Conservation (phyloP, 2,113 vertebrate genomes). For the Scytalopus superciliaris region DNA sequence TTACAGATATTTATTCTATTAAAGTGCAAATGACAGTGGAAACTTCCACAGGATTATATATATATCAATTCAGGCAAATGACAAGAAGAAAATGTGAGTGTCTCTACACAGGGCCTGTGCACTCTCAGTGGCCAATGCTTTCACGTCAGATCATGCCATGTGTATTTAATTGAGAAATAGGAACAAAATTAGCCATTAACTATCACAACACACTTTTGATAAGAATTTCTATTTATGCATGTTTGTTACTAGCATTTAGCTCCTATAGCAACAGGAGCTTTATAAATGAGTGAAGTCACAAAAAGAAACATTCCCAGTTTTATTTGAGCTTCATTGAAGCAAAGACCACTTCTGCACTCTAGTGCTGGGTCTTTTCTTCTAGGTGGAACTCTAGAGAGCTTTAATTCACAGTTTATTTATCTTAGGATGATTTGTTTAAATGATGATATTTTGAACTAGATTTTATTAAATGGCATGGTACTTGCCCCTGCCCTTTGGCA, state of each 20-base stretch:
- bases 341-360: not conserved
- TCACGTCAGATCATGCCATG: not conserved
- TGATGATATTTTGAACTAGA: not conserved
- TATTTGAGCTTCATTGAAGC: not conserved
- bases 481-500: not conserved
- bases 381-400: not conserved
- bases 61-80: not conserved
- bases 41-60: not conserved
- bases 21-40: not conserved
- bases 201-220: not conserved
- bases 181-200: not conserved
- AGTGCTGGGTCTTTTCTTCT: not conserved
- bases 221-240: conserved; percentile 5
- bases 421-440: conserved; percentile 25
- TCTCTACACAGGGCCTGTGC: not conserved
- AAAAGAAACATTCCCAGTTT: not conserved
- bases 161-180: not conserved
- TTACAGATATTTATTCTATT: conserved; percentile 2
- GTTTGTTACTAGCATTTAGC: not conserved
- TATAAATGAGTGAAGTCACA: not conserved
- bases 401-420: conserved; percentile 23
- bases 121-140: not conserved
- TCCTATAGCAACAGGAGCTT: conserved; percentile 33
- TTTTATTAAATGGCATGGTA: not conserved
- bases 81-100: not conserved